Percentiles rank a stretch among this genome's conserved stretches.
phyloP scores from a whole-genome alignment of 2,888 invertebrate species.

The Coelogynopora nodosa region DNA sequence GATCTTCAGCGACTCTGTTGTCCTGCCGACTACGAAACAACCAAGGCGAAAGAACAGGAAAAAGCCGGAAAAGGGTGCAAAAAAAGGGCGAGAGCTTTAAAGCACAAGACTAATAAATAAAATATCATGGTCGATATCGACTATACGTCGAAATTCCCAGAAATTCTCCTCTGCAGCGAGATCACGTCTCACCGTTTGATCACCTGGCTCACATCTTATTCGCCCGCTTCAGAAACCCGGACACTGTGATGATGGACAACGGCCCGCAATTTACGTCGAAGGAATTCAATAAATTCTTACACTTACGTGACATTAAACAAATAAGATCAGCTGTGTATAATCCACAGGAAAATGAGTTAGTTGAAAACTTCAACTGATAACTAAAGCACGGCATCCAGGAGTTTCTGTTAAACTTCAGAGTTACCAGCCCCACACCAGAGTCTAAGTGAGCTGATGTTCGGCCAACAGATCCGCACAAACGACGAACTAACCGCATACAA shows the following conservation, averaged over 20 bases:
- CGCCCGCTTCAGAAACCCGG: slow-evolving; percentile 50
- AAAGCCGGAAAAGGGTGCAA: no score
- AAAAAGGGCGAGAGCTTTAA: no score
- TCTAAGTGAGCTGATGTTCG: no score
- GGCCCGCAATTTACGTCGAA: slow-evolving; percentile 50
- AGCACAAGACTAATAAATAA: neutral
- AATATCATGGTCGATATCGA: neutral
- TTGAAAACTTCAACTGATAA: slow-evolving; percentile 42
- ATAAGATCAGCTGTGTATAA: slow-evolving; percentile 9
- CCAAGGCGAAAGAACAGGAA: no score
- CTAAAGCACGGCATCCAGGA: slow-evolving; percentile 32
- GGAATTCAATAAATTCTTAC: slow-evolving; percentile 51
- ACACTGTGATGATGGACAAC: slow-evolving; percentile 51
- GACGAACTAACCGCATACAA: neutral
- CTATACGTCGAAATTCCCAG: neutral
- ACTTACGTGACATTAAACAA: slow-evolving; percentile 37
- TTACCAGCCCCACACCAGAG: no score
- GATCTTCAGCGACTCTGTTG: no score
- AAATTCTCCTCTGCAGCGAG: neutral
- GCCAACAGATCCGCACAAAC: slow-evolving; percentile 16
- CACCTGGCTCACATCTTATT: slow-evolving; percentile 47
- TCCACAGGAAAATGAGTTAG: slow-evolving; percentile 43
- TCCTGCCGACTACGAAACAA: no score
- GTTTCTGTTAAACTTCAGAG: no score
- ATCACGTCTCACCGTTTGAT: slow-evolving; percentile 17